Evolutionary conservation across 2,797 vertebrate species (phyloP).

Genomic region (Rhabdophis nuchalis): DNA sequence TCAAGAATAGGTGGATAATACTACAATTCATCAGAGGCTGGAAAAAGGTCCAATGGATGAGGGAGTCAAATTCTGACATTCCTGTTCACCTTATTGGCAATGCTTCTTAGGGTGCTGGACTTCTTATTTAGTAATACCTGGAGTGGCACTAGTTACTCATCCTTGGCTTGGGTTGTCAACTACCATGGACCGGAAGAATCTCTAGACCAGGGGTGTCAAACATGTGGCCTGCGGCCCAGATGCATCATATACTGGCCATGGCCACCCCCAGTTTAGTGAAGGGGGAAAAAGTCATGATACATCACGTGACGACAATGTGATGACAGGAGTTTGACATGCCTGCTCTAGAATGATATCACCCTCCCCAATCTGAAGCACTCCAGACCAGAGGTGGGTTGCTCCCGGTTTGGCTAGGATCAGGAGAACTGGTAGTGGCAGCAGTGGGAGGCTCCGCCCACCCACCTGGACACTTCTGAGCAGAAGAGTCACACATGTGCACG

Average conservation of each 20-base stretch:
- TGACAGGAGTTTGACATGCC: no score
- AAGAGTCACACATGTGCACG: no score
- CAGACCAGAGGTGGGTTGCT: neutral
- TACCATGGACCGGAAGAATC: neutral
- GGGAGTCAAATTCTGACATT: neutral
- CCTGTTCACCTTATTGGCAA: neutral
- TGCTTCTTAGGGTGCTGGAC: neutral
- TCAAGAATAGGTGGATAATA: neutral
- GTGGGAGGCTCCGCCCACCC: no score
- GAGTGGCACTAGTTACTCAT: neutral
- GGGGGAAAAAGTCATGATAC: no score
- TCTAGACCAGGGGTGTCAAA: neutral
- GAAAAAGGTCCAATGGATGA: neutral
- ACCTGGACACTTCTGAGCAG: no score
- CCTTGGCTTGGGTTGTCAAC: neutral
- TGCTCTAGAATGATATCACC: neutral
- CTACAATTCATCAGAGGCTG: neutral
- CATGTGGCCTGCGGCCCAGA: rapidly evolving
- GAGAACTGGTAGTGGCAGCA: no score
- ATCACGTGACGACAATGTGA: rapidly evolving
- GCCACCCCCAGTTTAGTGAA: no score
- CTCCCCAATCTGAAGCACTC: neutral
- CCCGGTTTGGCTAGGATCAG: no score
- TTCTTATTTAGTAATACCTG: neutral
- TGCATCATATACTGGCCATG: rapidly evolving